Evolutionary conservation across 1,140 invertebrate genomes (phyloP).

Genomic region (Rhagoletis zephyria): DNA sequence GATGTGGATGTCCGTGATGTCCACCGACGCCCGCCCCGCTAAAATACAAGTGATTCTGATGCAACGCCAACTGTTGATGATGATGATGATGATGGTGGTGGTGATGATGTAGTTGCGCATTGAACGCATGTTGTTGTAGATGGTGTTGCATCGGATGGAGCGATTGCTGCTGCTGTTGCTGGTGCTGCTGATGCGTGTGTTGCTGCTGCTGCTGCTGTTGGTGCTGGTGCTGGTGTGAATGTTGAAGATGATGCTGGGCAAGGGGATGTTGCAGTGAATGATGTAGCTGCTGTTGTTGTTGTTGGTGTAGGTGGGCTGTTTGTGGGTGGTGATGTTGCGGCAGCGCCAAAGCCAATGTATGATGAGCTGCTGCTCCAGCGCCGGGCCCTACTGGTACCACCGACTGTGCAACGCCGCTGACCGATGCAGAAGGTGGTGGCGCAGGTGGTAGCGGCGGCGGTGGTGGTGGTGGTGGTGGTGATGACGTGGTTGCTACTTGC

Average conservation of each 20-base stretch:
- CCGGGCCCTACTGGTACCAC: background rate
- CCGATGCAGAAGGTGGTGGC: background rate
- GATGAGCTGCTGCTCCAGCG: slow-evolving; percentile 53
- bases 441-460: slow-evolving; percentile 37
- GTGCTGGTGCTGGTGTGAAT: slow-evolving; percentile 51
- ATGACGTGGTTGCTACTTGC: slow-evolving; percentile 55
- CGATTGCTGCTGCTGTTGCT: slow-evolving; percentile 36
- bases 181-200: slow-evolving; percentile 40
- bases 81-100: slow-evolving; percentile 70
- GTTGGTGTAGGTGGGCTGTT: slow-evolving; percentile 62
- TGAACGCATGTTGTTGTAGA: slow-evolving; percentile 55
- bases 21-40: slow-evolving; percentile 63
- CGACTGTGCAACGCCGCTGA: background rate
- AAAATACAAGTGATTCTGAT: slow-evolving; percentile 72
- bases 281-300: slow-evolving; percentile 60
- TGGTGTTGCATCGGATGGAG: slow-evolving; percentile 57
- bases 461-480: slow-evolving; percentile 39
- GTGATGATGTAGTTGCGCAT: slow-evolving; percentile 59
- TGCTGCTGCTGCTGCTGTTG: slow-evolving; percentile 49
- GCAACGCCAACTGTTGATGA: slow-evolving; percentile 70
- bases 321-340: slow-evolving; percentile 67
- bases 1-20: slow-evolving; percentile 58
- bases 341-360: slow-evolving; percentile 38
- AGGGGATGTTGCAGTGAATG: slow-evolving; percentile 7
- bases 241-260: slow-evolving; percentile 59